Percentiles rank a stretch among this genome's conserved stretches.
Evolutionary conservation across 2,888 invertebrate species (phyloP).

Genomic region (Thecophora atra): DNA sequence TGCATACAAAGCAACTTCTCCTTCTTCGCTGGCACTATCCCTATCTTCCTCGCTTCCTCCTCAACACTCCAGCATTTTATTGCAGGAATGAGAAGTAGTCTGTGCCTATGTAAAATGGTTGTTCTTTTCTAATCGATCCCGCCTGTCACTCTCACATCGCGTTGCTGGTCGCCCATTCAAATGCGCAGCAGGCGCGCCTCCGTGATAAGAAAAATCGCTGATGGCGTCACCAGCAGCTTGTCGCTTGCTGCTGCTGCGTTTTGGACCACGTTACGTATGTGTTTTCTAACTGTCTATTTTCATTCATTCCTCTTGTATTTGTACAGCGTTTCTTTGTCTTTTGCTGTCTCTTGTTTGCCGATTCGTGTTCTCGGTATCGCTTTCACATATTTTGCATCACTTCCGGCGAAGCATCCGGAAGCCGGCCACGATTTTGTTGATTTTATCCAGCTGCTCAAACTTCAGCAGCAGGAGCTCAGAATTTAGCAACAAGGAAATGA

Average conservation of each 20-base stretch:
- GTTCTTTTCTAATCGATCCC: conserved; percentile 10
- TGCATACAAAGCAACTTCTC: background rate
- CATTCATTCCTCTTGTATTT: background rate
- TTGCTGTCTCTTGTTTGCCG: background rate
- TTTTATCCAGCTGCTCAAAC: conserved; percentile 44
- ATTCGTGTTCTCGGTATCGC: conserved; percentile 5
- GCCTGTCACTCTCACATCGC: background rate
- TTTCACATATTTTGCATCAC: conserved; percentile 28
- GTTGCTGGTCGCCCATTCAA: conserved; percentile 29
- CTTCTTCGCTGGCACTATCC: background rate
- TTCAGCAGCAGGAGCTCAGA: conserved; percentile 42
- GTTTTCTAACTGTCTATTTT: background rate
- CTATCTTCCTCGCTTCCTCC: background rate
- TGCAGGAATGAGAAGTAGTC: background rate
- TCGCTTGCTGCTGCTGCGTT: background rate
- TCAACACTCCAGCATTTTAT: background rate
- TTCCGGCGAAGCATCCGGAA: conserved; percentile 41
- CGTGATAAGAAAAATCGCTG: conserved; percentile 1
- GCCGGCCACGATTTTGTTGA: conserved; percentile 39
- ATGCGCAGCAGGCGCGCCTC: conserved; percentile 23
- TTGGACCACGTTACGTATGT: background rate
- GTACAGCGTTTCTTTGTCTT: background rate
- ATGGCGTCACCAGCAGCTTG: background rate
- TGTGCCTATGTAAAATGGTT: background rate
- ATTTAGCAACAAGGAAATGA: background rate